Evolutionary conservation across 2,888 invertebrate species (phyloP), one percentile per base, ranked within the genome.

Genomic region (Nebria salina): DNA sequence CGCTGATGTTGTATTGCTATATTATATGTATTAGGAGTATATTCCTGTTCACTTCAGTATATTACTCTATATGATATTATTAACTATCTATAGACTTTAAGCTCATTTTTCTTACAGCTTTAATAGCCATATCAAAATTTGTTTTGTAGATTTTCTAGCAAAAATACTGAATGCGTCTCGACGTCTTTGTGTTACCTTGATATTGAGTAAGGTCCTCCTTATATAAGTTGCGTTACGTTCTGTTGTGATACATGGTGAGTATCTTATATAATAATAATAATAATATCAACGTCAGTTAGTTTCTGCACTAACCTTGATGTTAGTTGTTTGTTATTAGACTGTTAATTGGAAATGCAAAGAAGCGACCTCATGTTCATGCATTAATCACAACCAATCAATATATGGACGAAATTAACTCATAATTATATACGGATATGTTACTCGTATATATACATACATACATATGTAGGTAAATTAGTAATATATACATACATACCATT

Each of bases 311-410:
- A 54, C 54, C 20, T 68, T 68, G 68, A 25, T 15, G 65, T 65
- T 13, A 4, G 65, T 65, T 65, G 42, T 76, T 15, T 68, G 74
- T 43, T 42, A 41, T 42, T n/a, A 75, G 64, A 70, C 70, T 76
- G 76, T 77, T 77, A 77, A 77, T 77, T 77, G 77, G 72, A 70
- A 77, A 77, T 43, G 68, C 77, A 77, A 77, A 77, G 75, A 75
- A 54, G 54, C 54, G 20, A 20, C 26, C 42, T 20, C 77, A 70
- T 77, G 77, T 70, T 70, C 64, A 25, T 13, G 77, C 77, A 77
- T 77, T 77, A 77, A 77, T 70, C 54, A 54, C 54, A 15, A 54
- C 8, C 68, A 77, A 77, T 77, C 70, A 77, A 77, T 77, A 25
- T 43, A 25, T 9, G 68, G 13, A 68, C 25, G 20, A 68, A 25